Percentiles rank a stretch among this genome's conserved stretches.
phyloP scores from a whole-genome alignment of 2,113 vertebrate genomes.

The Aptenodytes forsteri region DNA sequence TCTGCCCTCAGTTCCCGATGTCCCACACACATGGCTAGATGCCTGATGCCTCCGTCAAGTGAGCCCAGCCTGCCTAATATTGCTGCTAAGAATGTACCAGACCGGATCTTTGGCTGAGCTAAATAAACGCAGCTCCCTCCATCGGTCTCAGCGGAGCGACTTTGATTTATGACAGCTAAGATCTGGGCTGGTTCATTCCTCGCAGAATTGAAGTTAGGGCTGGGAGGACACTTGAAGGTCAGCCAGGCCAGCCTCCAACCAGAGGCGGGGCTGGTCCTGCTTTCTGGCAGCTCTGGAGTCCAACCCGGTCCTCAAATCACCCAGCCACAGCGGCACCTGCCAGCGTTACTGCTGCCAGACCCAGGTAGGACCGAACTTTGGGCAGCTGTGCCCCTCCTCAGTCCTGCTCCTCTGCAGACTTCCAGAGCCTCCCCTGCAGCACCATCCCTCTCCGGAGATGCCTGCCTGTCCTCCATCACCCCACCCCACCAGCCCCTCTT shows the following conservation, averaged over 20 bases:
- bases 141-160: not conserved
- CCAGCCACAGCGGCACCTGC: not conserved
- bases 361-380: not conserved
- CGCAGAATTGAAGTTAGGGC: slow-evolving; percentile 19
- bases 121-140: slow-evolving; percentile 43
- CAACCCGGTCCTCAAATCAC: not conserved
- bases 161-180: slow-evolving; percentile 60
- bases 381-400: not conserved
- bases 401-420: not conserved
- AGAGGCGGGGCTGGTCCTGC: not conserved
- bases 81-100: slow-evolving; percentile 54
- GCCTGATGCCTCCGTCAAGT: not conserved
- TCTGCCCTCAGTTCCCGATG: not conserved
- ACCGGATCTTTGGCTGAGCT: slow-evolving; percentile 40
- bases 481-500: not conserved
- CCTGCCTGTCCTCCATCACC: not conserved
- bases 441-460: not conserved
- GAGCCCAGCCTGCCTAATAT: not conserved
- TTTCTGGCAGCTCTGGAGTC: not conserved
- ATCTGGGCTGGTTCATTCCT: slow-evolving; percentile 41
- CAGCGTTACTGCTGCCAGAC: not conserved
- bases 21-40: not conserved
- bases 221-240: slow-evolving; percentile 62
- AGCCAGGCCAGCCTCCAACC: not conserved
- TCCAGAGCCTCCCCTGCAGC: not conserved